A percentile compares a stretch with the other conserved stretches of the same genome.
These are phyloP conservation scores for Garrulus glandarius DNA, from an alignment of 2,797 vertebrate genomes.

Conservation along the genomic window DNA sequence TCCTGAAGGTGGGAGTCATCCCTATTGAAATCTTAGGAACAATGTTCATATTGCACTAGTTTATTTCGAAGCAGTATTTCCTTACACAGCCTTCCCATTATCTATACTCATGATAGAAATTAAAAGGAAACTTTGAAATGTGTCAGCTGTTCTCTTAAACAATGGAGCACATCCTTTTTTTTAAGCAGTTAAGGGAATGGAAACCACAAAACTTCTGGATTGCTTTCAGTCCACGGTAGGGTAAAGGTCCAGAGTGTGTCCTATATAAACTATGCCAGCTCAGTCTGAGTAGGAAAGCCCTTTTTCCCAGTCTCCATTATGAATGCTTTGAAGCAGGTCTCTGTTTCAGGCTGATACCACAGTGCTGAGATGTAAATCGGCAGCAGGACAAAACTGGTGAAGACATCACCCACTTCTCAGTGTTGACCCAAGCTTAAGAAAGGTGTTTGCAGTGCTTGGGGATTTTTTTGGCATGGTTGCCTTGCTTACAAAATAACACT, in stretches of 20 bases:
- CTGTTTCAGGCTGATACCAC: neutral
- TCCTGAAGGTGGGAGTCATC: neutral
- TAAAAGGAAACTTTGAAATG: neutral
- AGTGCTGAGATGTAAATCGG: neutral
- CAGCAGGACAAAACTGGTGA: neutral
- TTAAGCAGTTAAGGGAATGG: neutral
- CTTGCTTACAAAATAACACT: neutral
- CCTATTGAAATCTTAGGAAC: neutral
- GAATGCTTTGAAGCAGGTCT: neutral
- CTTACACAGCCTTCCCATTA: neutral
- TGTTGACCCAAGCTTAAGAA: neutral
- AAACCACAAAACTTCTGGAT: neutral
- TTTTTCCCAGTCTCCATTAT: neutral
- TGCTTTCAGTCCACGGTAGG: neutral
- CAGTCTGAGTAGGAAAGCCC: neutral
- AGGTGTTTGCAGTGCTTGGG: neutral
- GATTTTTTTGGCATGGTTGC: neutral
- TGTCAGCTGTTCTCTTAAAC: neutral
- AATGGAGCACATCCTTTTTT: neutral
- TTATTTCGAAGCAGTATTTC: neutral
- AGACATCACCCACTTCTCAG: neutral
- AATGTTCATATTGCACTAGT: neutral
- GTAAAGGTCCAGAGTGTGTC: neutral
- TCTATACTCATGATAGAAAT: neutral
- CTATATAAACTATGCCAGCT: rapidly evolving